Conservation (phyloP, 2,113 vertebrate species). For the human region GRCh38 chr14:100045501-100046000, state of each 20-base stretch:
- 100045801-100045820: background rate
- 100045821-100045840: background rate
- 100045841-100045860: background rate
- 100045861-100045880: background rate
- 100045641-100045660: background rate
- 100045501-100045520: background rate
- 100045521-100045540: background rate
- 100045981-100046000: conserved; percentile 9
- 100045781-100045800: background rate
- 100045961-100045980: conserved; percentile 78
- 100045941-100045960: conserved; percentile 82
- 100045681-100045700: background rate
- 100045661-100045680: background rate
- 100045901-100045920: conserved; percentile 54
- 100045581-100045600: background rate
- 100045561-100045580: background rate
- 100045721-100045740: background rate
- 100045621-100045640: background rate
- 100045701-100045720: background rate
- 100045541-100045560: background rate
- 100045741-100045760: background rate
- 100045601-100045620: background rate
- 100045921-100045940: conserved; percentile 80
- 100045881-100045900: conserved; percentile 5
- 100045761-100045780: background rate